Evolutionary conservation across 2,888 invertebrate species (phyloP), one percentile per base, ranked within the genome.

Genomic region (Phortica magna): DNA sequence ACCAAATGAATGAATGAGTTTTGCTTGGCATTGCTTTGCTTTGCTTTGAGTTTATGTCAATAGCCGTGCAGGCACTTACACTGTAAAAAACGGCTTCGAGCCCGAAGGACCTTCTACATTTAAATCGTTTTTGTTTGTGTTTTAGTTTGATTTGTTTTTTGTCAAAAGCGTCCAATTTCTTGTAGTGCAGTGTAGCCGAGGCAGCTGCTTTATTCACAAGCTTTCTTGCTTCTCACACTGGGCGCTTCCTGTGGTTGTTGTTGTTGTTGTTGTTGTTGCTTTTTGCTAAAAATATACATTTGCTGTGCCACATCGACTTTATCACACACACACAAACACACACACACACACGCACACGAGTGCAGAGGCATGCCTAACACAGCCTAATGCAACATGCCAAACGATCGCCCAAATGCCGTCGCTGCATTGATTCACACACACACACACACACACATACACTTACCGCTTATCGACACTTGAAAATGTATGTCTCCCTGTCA

Each of bases 31-130:
- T 70, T 53, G 70, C 53, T 55, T 71, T 53, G 53, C 70, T 53
- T 71, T 55, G 55, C 70, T 71, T 55, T 71, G 55, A 53, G 22
- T 61, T 5, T 71, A 43, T 75, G 59, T 17, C 64, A 72, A 75
- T 59, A 75, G 73, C 57, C 43, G 14, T 31, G 53, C 7, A 17
- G 42, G 22, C 41, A 48, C n/a, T n/a, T n/a, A n/a, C 48, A 70
- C 22, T 48, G 22, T 6, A 10, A 43, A 48, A 14, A 48, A 48
- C 5, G 61, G 17, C n/a, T 19, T 61, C 7, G 19, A 17, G n/a
- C 6, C 12, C 55, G 5, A 14, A 48, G 14, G 9, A 48, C 10
- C 48, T 14, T 48, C 10, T 9, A 48, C 7, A 14, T 48, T 9
- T 12, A 48, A 48, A 48, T 48, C 9, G 48, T 48, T 9, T 48